These are phyloP conservation scores for Tyria jacobaeae DNA, from an alignment of 2,888 invertebrate species.

Conservation along the genomic window DNA sequence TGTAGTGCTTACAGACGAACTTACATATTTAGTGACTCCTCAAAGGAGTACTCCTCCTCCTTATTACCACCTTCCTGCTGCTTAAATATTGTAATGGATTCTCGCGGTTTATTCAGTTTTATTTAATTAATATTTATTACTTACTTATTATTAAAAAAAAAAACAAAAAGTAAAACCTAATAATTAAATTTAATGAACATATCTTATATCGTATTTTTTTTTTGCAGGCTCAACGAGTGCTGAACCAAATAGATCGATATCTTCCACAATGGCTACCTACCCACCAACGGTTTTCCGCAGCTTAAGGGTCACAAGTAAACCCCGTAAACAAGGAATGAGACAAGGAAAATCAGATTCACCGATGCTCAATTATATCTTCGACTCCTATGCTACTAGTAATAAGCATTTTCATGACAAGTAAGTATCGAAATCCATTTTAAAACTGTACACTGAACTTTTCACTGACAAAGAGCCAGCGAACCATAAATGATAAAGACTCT, in stretches of 20 bases:
- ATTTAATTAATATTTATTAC: no score
- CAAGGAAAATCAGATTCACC: slow-evolving; percentile 88
- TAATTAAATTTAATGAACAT: no score
- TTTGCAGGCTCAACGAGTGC: slow-evolving; percentile 52
- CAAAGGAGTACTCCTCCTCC: no score
- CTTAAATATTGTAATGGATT: no score
- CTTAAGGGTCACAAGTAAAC: slow-evolving; percentile 63
- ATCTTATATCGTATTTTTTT: neutral
- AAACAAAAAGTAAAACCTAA: no score
- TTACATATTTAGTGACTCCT: no score
- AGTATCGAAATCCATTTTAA: slow-evolving; percentile 44
- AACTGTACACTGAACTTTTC: neutral
- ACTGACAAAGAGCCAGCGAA: no score
- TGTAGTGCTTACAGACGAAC: no score
- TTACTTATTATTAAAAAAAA: no score
- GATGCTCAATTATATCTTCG: slow-evolving; percentile 91
- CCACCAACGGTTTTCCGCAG: slow-evolving; percentile 68
- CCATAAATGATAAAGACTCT: no score
- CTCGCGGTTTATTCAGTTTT: no score
- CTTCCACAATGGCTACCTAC: slow-evolving; percentile 57
- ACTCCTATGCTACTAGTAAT: slow-evolving; percentile 89
- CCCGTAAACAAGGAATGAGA: slow-evolving; percentile 62
- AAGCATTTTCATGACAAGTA: slow-evolving; percentile 90
- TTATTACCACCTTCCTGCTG: no score
- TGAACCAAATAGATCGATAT: slow-evolving; percentile 50